These are phyloP conservation scores for Eubucco bourcierii DNA, from an alignment of 2,113 vertebrate species.

Conservation along the genomic window DNA sequence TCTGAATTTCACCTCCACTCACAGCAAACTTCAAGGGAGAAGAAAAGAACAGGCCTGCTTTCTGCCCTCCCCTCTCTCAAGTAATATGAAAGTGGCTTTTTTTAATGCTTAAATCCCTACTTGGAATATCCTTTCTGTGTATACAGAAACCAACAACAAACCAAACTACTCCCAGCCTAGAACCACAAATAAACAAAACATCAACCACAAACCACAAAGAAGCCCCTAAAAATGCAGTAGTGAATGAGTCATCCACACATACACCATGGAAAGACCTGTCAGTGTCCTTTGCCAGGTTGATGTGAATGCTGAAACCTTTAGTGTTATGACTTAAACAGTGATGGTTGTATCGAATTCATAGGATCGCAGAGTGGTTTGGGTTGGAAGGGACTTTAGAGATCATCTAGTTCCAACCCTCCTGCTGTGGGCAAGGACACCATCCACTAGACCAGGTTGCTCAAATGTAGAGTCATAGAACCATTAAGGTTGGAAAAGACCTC, in stretches of 20 bases:
- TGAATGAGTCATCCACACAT: neutral
- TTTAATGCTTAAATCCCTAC: neutral
- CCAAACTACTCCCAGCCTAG: neutral
- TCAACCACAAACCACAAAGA: neutral
- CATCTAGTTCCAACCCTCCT: no score
- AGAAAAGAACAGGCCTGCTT: neutral
- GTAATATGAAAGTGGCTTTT: neutral
- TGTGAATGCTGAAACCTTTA: neutral
- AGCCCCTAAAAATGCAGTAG: neutral
- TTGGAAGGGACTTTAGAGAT: no score
- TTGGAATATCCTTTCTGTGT: neutral
- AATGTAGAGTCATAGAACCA: no score
- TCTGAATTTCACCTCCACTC: neutral
- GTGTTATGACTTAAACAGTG: neutral
- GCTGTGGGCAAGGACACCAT: no score
- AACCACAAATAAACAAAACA: no score
- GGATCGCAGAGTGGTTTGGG: no score
- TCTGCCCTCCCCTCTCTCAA: no score
- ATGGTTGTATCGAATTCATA: neutral
- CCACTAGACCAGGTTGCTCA: no score
- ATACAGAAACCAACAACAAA: neutral
- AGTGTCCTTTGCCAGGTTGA: neutral
- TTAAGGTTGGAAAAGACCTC: no score
- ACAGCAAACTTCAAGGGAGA: neutral
- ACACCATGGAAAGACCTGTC: fast-evolving